Percentiles rank a stretch among this genome's conserved stretches.
Evolutionary conservation across 2,888 invertebrate species (phyloP).

Genomic region (Girardia tigrina): DNA sequence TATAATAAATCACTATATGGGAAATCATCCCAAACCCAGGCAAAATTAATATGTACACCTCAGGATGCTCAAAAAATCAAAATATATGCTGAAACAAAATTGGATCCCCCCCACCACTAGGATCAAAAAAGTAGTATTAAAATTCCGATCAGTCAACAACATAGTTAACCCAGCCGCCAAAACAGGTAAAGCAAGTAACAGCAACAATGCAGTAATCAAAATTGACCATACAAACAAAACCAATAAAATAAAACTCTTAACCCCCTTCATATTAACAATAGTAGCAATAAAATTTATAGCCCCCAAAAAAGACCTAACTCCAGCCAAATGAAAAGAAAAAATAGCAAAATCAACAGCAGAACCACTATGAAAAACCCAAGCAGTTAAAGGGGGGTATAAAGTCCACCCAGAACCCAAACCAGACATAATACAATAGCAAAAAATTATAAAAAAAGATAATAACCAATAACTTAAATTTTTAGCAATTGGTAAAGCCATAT

Average conservation of each 20-base stretch:
- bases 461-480: conserved; percentile 73
- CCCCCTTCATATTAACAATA: conserved; percentile 57
- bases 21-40: conserved; percentile 70
- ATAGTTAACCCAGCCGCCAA: conserved; percentile 68
- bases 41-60: conserved; percentile 72
- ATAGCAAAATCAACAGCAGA: conserved; percentile 62
- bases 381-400: conserved; percentile 61
- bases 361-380: conserved; percentile 57
- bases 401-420: conserved; percentile 68
- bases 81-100: conserved; percentile 69
- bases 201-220: conserved; percentile 24
- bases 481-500: conserved; percentile 69
- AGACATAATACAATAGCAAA: conserved; percentile 59
- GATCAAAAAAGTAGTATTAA: conserved; percentile 67
- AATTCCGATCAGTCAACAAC: conserved; percentile 64
- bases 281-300: conserved; percentile 68
- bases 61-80: conserved; percentile 74
- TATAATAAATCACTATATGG: conserved; percentile 59
- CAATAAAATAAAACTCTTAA: not conserved
- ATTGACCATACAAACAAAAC: conserved; percentile 29
- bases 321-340: conserved; percentile 64
- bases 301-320: conserved; percentile 60
- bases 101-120: conserved; percentile 63
- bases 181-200: conserved; percentile 57
- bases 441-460: conserved; percentile 60